These are phyloP conservation scores for Trachurus trachurus DNA, from an alignment of 2,797 vertebrate genomes.

Conservation along the genomic window DNA sequence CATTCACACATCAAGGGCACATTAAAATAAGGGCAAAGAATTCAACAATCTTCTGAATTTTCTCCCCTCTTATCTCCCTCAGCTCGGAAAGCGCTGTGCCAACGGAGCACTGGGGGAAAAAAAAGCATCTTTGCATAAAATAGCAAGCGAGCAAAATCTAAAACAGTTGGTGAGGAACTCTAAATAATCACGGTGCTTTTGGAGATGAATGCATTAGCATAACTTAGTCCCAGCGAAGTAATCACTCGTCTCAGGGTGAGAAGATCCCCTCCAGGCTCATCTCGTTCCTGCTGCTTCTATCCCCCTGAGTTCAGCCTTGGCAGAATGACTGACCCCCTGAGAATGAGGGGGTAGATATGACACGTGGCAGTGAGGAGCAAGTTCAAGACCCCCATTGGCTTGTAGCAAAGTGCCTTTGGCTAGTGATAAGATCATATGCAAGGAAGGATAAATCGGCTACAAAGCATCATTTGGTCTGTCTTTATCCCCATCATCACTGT, in stretches of 20 bases:
- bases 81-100: slow-evolving; percentile 70
- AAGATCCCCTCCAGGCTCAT: slow-evolving; percentile 83
- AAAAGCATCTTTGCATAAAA: slow-evolving; percentile 85
- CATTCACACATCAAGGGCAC: slow-evolving; percentile 85
- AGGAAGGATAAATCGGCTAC: slow-evolving; percentile 48
- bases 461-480: slow-evolving; percentile 56
- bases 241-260: slow-evolving; percentile 84
- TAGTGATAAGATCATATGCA: slow-evolving; percentile 66
- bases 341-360: slow-evolving; percentile 66
- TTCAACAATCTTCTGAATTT: slow-evolving; percentile 81
- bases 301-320: slow-evolving; percentile 73
- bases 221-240: slow-evolving; percentile 86
- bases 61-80: slow-evolving; percentile 80
- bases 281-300: slow-evolving; percentile 73
- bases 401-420: slow-evolving; percentile 68
- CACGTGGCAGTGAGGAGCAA: slow-evolving; percentile 61
- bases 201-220: slow-evolving; percentile 89
- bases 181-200: slow-evolving; percentile 88
- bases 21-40: slow-evolving; percentile 86
- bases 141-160: slow-evolving; percentile 86
- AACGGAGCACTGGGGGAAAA: slow-evolving; percentile 54
- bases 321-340: slow-evolving; percentile 80
- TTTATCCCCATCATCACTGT: slow-evolving; percentile 52
- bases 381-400: slow-evolving; percentile 69
- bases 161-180: slow-evolving; percentile 88